phyloP scores from a whole-genome alignment of 2,888 invertebrate species.

The Pheosia gnoma region DNA sequence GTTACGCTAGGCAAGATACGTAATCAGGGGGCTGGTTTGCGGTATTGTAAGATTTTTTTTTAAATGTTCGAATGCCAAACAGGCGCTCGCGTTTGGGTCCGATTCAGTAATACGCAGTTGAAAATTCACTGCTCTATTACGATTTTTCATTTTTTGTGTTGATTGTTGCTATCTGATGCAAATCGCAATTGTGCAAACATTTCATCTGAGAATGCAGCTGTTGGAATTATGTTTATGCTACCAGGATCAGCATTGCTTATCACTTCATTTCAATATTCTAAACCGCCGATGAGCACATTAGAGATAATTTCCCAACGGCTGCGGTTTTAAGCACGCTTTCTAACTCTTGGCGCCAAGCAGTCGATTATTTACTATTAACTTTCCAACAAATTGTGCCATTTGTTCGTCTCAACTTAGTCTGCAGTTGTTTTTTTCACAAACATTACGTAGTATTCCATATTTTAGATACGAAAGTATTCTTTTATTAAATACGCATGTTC shows the following conservation, averaged over 20 bases:
- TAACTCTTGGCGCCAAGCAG: slow-evolving; percentile 34
- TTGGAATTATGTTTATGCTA: slow-evolving; percentile 5
- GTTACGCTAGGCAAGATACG: too few species aligned
- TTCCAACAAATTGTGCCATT: slow-evolving; percentile 48
- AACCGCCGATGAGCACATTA: slow-evolving; percentile 15
- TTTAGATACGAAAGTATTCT: too few species aligned
- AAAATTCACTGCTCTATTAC: slow-evolving; percentile 11
- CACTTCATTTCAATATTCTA: slow-evolving; percentile 12
- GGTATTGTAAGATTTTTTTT: slow-evolving; percentile 1
- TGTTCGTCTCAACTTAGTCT: slow-evolving; percentile 33
- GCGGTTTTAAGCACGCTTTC: slow-evolving; percentile 35
- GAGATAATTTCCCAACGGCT: slow-evolving; percentile 20
- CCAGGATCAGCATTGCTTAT: slow-evolving; percentile 7
- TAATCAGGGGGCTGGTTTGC: too few species aligned
- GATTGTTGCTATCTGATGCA: not conserved
- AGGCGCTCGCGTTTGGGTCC: slow-evolving; percentile 9
- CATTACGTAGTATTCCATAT: slow-evolving; percentile 7
- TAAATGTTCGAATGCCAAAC: slow-evolving; percentile 25
- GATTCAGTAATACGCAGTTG: slow-evolving; percentile 13
- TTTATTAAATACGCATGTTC: too few species aligned
- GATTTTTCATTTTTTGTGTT: not conserved
- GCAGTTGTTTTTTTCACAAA: slow-evolving; percentile 3
- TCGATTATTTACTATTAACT: slow-evolving; percentile 54
- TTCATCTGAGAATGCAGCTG: slow-evolving; percentile 8
- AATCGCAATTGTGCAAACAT: not conserved